These are phyloP conservation scores for Pseudococcus viburni DNA, from an alignment of 2,888 invertebrate species.

Conservation along the genomic window DNA sequence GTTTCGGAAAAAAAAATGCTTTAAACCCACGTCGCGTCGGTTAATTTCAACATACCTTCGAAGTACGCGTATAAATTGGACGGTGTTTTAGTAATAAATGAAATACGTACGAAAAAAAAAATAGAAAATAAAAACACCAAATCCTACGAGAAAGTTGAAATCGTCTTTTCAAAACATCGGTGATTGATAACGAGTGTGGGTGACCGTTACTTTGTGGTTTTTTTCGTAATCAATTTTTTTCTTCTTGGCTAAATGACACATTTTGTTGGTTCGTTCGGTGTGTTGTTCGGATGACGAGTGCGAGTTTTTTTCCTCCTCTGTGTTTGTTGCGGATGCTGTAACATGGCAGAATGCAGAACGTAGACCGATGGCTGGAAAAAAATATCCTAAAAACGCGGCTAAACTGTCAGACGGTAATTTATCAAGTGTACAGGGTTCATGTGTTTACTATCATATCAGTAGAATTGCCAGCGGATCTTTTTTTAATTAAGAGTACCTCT, in stretches of 20 bases:
- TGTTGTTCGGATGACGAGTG: neutral
- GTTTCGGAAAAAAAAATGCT: neutral
- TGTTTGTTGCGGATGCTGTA: neutral
- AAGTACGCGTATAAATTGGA: conserved; percentile 4
- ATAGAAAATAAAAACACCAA: conserved; percentile 27
- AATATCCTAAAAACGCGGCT: conserved; percentile 1
- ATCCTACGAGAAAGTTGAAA: conserved; percentile 49
- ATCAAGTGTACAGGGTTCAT: neutral
- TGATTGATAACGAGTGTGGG: conserved; percentile 53
- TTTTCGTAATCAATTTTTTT: conserved; percentile 21
- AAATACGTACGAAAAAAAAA: neutral
- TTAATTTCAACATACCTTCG: conserved; percentile 23
- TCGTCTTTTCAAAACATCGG: neutral
- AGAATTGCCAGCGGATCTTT: neutral
- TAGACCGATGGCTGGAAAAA: neutral
- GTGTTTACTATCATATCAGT: conserved; percentile 26
- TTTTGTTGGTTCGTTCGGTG: neutral
- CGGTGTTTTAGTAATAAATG: neutral
- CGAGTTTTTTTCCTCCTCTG: neutral
- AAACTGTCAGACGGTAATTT: conserved; percentile 28
- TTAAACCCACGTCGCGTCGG: conserved; percentile 28
- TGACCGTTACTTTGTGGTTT: conserved; percentile 50
- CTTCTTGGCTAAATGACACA: conserved; percentile 7
- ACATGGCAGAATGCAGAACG: neutral
- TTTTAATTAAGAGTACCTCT: conserved; percentile 38